Percentiles rank a stretch among this genome's conserved stretches.
Conservation (phyloP, 2,888 invertebrate species). For the Gibbula magus region DNA sequence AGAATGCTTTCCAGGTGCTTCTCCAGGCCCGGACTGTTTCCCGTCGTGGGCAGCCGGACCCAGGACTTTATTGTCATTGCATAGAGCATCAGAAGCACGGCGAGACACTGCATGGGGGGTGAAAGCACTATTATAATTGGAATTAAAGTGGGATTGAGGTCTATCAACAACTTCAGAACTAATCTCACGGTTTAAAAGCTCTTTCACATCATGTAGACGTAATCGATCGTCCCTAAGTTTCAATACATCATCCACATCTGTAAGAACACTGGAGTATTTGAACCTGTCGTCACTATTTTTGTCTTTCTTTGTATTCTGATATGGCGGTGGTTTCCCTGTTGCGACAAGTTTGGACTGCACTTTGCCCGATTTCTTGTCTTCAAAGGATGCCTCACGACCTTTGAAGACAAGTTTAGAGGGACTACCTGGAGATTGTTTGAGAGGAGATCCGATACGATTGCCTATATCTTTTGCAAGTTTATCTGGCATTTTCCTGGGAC, state of each 20-base stretch:
- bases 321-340: conserved; percentile 54
- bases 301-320: conserved; percentile 42
- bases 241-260: neutral
- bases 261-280: conserved; percentile 20
- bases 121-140: conserved; percentile 12
- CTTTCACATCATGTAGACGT: neutral
- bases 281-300: conserved; percentile 36
- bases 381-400: conserved; percentile 57
- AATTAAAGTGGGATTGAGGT: neutral
- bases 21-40: neutral
- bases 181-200: conserved; percentile 10
- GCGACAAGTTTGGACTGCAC: conserved; percentile 55
- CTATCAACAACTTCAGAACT: neutral
- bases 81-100: conserved; percentile 22
- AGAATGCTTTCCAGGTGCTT: neutral
- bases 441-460: conserved; percentile 61
- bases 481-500: conserved; percentile 64
- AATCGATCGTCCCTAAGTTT: conserved; percentile 1
- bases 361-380: conserved; percentile 58
- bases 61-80: conserved; percentile 26
- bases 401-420: conserved; percentile 62
- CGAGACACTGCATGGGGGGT: neutral
- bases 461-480: conserved; percentile 66
- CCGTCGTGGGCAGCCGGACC: neutral
- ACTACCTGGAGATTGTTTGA: conserved; percentile 57